Evolutionary conservation across 2,113 vertebrate genomes (phyloP), one percentile per base, ranked within the genome.

Genomic region (Aspidoscelis tigris): DNA sequence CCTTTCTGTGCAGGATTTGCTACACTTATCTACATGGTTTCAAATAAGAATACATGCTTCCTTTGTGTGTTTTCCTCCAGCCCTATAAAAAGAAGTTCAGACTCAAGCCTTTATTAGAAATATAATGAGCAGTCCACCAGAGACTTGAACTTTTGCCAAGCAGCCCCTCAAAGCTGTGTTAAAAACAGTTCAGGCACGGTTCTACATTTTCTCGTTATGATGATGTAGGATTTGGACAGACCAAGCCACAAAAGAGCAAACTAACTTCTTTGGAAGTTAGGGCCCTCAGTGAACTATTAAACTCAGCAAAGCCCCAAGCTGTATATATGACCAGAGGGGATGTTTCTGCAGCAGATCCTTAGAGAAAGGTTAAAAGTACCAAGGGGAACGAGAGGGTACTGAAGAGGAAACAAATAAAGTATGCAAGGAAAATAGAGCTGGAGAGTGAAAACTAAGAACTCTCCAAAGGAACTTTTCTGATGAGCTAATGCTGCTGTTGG

Each of bases 21-120:
- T 74, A 77, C 82, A 44, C 76, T 61, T 79, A 75, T 39, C 0
- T 81, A 69, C 90, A 70, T 88, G 85, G 87, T 90, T 94, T 89
- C 84, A 89, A 94, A 89, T 80, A 83, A 93, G 94, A 95, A 94
- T 86, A 88, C 83, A 81, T 89, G 86, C 89, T 92, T 88, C 78
- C 82, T 80, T 65, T 83, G 85, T 88, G 88, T 87, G 73, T 71
- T 86, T 71, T 83, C 68, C 87, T 91, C 83, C 66, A 88, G 83
- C 74, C 85, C 33, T 73, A 91, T 85, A 92, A 95, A 90, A 86
- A 94, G 82, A 88, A 91, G 91, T 86, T 91, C 73, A 89, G 89
- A 78, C 87, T 65, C 55, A 81, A 84, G 78, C 76, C 87, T 90
- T 93, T 88, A 89, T 73, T 73, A 78, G 41, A 87, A 83, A 87